phyloP scores from a whole-genome alignment of 2,113 vertebrate genomes.

The Empidonax alnorum region DNA sequence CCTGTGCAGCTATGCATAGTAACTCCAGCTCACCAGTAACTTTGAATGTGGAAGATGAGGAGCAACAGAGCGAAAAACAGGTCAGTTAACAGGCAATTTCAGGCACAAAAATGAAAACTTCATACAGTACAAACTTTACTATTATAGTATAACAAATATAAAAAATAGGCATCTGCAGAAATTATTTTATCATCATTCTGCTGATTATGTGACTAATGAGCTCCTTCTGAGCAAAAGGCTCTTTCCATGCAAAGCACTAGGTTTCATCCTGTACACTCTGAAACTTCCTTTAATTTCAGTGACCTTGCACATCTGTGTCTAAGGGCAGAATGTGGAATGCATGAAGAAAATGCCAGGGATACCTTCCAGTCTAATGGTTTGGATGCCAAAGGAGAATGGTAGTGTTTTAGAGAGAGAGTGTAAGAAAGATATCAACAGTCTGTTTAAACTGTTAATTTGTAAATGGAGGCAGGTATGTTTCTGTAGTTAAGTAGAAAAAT shows the following conservation, averaged over 20 bases:
- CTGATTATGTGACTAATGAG: not conserved
- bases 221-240: not conserved
- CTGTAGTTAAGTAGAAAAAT: not conserved
- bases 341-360: not conserved
- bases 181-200: not conserved
- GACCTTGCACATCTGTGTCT: not conserved
- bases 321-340: not conserved
- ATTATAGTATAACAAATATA: not conserved
- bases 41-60: constrained; percentile 70
- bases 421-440: not conserved
- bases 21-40: constrained; percentile 68
- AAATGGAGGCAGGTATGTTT: not conserved
- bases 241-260: not conserved
- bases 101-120: not conserved
- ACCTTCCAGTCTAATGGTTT: not conserved
- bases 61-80: constrained; percentile 66
- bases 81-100: constrained; percentile 46
- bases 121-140: not conserved
- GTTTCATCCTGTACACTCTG: not conserved
- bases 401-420: not conserved
- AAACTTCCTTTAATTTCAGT: not conserved
- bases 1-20: constrained; percentile 62
- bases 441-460: not conserved
- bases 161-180: not conserved
- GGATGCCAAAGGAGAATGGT: not conserved